A percentile compares a stretch with the other conserved stretches of the same genome.
These are phyloP conservation scores for Cassiopea xamachana DNA, from an alignment of 30 jellyfish, hydroid and myxozoan genomes.

Conservation along the genomic window DNA sequence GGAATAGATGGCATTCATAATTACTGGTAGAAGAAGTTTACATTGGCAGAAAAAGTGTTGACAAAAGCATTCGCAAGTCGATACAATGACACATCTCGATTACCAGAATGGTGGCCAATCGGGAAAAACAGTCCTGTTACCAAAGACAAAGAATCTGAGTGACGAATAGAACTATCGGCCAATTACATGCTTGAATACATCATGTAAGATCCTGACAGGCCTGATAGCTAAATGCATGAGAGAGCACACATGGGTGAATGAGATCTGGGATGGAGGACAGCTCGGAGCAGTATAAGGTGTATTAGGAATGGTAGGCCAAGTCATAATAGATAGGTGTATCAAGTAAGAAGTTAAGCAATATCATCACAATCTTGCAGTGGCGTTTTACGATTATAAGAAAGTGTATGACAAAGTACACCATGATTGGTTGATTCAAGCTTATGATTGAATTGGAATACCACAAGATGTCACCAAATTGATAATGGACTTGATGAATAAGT, in stretches of 20 bases:
- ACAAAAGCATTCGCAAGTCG: no score
- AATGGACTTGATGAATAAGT: neutral
- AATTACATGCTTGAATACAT: neutral
- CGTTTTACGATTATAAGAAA: neutral
- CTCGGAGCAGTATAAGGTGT: constrained; percentile 15
- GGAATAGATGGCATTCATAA: no score
- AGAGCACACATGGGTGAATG: neutral
- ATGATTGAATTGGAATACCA: constrained; percentile 23
- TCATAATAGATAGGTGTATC: constrained; percentile 18
- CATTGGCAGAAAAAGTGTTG: no score
- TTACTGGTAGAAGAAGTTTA: no score
- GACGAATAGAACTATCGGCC: neutral
- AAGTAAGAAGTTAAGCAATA: constrained; percentile 2
- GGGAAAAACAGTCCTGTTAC: neutral
- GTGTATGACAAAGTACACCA: neutral
- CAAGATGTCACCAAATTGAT: neutral
- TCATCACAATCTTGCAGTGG: constrained; percentile 23
- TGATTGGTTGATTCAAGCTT: neutral
- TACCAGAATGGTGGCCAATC: neutral
- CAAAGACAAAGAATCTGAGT: neutral
- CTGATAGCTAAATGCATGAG: neutral
- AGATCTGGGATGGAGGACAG: constrained; percentile 27
- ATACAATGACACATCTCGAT: no score
- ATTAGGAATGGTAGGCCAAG: neutral
- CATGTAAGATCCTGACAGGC: neutral